Evolutionary conservation across 2,113 vertebrate species (phyloP).

Genomic region (Hyaena hyaena): DNA sequence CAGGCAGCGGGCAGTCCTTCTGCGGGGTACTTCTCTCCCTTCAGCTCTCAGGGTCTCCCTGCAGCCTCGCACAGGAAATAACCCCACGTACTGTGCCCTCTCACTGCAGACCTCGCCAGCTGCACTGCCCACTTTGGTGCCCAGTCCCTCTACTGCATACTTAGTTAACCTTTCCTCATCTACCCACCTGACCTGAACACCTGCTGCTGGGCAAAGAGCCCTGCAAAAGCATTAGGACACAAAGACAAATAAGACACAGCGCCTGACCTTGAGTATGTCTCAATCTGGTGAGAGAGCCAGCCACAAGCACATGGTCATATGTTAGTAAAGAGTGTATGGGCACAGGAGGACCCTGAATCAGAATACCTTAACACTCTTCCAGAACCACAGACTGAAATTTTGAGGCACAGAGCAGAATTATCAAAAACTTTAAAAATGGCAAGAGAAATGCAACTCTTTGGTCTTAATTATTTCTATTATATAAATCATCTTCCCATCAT

Average conservation of each 20-base stretch:
- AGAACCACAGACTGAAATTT: conserved; percentile 43
- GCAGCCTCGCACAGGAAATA: neutral
- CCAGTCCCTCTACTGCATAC: neutral
- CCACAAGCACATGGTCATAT: neutral
- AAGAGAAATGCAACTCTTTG: neutral
- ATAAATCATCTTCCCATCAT: neutral
- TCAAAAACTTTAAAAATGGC: conserved; percentile 14
- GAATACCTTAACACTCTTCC: neutral
- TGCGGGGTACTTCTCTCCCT: neutral
- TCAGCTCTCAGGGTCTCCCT: neutral
- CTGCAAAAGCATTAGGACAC: neutral
- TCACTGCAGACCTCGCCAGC: neutral
- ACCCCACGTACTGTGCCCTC: neutral
- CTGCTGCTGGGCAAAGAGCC: neutral
- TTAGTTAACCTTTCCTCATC: neutral
- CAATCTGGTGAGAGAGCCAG: neutral
- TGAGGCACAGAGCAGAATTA: conserved; percentile 7
- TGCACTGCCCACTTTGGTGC: neutral
- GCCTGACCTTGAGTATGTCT: neutral
- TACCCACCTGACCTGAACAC: neutral
- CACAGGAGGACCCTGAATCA: neutral
- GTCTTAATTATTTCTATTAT: neutral
- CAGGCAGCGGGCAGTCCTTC: neutral
- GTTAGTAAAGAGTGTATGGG: neutral
- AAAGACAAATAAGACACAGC: neutral